Conservation (phyloP, 2,113 vertebrate species). For the Oryzias melastigma region DNA sequence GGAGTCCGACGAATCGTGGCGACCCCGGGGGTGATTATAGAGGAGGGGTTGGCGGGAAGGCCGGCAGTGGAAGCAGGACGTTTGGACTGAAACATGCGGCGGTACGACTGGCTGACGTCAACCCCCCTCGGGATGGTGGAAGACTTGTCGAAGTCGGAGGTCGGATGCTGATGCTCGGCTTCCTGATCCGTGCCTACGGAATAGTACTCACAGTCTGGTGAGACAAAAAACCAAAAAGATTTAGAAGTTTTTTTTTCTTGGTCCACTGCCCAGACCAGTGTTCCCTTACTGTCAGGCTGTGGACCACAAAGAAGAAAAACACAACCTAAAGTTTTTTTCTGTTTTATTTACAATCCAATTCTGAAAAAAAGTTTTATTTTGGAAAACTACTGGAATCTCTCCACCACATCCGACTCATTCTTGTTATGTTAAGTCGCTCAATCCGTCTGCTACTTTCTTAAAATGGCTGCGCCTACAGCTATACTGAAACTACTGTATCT, state of each 20-base stretch:
- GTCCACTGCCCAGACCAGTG: too few relatives aligned
- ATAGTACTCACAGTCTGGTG: slow-evolving; percentile 93
- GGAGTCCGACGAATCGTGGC: slow-evolving; percentile 94
- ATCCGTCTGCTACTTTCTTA: too few relatives aligned
- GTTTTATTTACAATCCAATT: too few relatives aligned
- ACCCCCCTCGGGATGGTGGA: slow-evolving; percentile 86
- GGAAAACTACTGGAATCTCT: too few relatives aligned
- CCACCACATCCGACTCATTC: too few relatives aligned
- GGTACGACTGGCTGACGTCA: slow-evolving; percentile 88
- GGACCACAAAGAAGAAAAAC: too few relatives aligned
- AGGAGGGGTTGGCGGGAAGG: slow-evolving; percentile 81
- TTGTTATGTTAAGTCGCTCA: too few relatives aligned
- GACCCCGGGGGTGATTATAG: slow-evolving; percentile 84
- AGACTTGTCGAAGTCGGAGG: slow-evolving; percentile 84
- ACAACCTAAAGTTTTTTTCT: too few relatives aligned
- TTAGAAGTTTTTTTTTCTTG: not conserved
- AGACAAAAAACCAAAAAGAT: slow-evolving; percentile 51
- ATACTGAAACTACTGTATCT: too few relatives aligned
- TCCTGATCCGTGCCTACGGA: slow-evolving; percentile 86
- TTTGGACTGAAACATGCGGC: slow-evolving; percentile 88
- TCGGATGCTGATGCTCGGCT: slow-evolving; percentile 72
- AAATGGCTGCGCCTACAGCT: too few relatives aligned
- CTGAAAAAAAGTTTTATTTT: too few relatives aligned
- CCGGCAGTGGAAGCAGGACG: slow-evolving; percentile 86
- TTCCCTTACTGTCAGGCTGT: too few relatives aligned